Evolutionary conservation across 2,888 invertebrate genomes (phyloP), one percentile per base, ranked within the genome.

Genomic region (Hedya salicella): DNA sequence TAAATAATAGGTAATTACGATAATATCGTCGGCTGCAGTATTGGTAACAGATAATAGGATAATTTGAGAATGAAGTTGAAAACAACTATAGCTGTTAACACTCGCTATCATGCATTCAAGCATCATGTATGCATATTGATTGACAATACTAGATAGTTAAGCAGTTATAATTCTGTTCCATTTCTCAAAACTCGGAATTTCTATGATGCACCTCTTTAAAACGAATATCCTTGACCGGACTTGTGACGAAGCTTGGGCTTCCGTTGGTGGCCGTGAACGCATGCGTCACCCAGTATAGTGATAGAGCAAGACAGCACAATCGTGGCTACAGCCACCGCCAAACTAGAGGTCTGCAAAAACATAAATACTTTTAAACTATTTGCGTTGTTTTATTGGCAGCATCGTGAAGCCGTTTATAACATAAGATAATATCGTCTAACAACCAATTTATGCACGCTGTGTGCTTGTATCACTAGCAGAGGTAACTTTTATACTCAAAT

Each of bases 211-310:
- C 40, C 53, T 48, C 48, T 36, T 50, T 67, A 36, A 63, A 69
- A 54, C 32, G 46, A 63, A 67, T 69, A 66, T 56, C 69, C 69
- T 69, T 69, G 69, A 69, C 69, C 69, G 67, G 32, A 48, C 61
- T 62, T 60, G 60, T 64, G 63, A 52, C 63, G 56, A 61, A 63
- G 67, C 69, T 67, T 56, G 52, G 57, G 59, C 61, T 69, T 69
- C 69, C 69, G 69, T 54, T 63, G 67, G 25, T 61, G 60, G 62
- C 67, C 56, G 19, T 61, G 65, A 65, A 65, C 65, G 60, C 42
- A 69, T 69, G 69, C 67, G 69, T 69, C 69, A 69, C 63, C 61
- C 60, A 67, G 57, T 67, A 67, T 40, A 52, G 53, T 53, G 53
- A 40, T 16, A 48, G 66, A 66, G 66, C 66, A 49, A 54, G 66